Percentiles rank a stretch among this genome's conserved stretches.
phyloP scores from a whole-genome alignment of 2,888 invertebrate genomes.

The Drosophila setosimentum region DNA sequence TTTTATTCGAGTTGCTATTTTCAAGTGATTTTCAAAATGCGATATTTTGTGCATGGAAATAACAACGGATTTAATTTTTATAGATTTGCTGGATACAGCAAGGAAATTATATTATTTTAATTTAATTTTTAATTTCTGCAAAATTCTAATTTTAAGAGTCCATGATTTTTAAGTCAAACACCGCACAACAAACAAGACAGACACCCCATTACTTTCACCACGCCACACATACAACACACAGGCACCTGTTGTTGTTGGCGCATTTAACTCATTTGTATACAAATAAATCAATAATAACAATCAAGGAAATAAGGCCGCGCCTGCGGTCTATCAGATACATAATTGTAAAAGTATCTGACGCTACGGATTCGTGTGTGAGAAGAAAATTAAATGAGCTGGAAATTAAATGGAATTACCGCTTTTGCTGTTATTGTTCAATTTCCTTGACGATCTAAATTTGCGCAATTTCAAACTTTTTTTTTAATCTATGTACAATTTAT shows the following conservation, averaged over 20 bases:
- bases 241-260: slow-evolving; percentile 36
- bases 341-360: slow-evolving; percentile 19
- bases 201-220: slow-evolving; percentile 2
- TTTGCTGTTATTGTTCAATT: slow-evolving; percentile 5
- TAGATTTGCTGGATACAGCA: slow-evolving; percentile 8
- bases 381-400: slow-evolving; percentile 39
- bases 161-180: not conserved
- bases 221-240: not conserved
- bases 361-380: slow-evolving; percentile 20
- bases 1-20: slow-evolving; percentile 9
- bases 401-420: slow-evolving; percentile 20
- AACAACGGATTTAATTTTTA: not conserved
- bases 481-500: slow-evolving; percentile 17
- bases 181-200: slow-evolving; percentile 5
- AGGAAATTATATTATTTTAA: not conserved
- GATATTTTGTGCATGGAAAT: slow-evolving; percentile 27
- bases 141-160: not conserved
- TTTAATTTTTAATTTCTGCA: not conserved
- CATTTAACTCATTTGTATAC: slow-evolving; percentile 29
- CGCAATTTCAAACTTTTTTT: slow-evolving; percentile 6
- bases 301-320: slow-evolving; percentile 62
- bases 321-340: slow-evolving; percentile 9
- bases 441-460: slow-evolving; percentile 26
- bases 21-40: slow-evolving; percentile 15
- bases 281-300: slow-evolving; percentile 62